Evolutionary conservation across 2,113 vertebrate genomes (phyloP).

Genomic region (Chelonoidis abingdonii): DNA sequence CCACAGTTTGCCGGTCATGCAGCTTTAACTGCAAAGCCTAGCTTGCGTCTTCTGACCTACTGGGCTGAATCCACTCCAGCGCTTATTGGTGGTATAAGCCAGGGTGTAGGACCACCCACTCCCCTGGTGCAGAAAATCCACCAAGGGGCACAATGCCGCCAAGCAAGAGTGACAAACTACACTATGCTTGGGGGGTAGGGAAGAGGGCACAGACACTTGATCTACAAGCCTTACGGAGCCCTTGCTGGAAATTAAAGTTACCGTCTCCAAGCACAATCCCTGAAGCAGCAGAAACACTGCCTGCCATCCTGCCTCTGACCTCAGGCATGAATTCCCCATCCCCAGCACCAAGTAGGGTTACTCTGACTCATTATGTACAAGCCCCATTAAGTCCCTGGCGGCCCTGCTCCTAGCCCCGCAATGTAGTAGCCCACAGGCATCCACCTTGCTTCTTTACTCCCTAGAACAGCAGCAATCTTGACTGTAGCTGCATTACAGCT

Average conservation of each 20-base stretch:
- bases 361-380: fast-evolving
- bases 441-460: neutral
- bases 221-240: neutral
- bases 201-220: neutral
- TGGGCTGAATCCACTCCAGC: fast-evolving
- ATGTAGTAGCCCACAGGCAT: fast-evolving
- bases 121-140: neutral
- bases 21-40: neutral
- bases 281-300: neutral
- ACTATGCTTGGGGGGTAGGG: neutral
- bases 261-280: neutral
- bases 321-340: neutral
- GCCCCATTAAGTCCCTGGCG: neutral
- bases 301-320: neutral
- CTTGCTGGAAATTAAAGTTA: neutral
- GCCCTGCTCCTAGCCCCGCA: neutral
- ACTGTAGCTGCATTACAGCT: neutral
- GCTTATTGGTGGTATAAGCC: neutral
- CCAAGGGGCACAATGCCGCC: neutral
- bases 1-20: neutral
- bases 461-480: neutral
- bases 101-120: neutral
- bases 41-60: neutral
- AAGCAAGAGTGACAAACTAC: neutral
- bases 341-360: neutral